Evolutionary conservation across 2,113 vertebrate species (phyloP).

Genomic region (Erythrocebus patas): DNA sequence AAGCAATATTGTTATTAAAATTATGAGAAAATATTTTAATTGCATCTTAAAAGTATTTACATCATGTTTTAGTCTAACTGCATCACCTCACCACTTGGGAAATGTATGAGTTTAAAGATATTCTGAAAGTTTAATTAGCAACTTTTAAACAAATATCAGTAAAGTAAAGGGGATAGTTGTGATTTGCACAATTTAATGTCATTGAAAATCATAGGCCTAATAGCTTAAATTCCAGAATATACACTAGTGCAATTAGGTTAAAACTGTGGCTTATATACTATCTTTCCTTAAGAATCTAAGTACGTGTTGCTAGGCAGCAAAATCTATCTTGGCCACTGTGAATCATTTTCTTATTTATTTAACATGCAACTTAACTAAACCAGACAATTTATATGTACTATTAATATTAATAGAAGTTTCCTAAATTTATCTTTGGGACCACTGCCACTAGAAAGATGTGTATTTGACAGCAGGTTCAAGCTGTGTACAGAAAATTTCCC

Average conservation of each 20-base stretch:
- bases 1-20: conserved; percentile 77
- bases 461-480: background rate
- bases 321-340: background rate
- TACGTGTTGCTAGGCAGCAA: background rate
- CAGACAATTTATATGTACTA: background rate
- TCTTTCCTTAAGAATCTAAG: conserved; percentile 1
- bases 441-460: background rate
- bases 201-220: conserved; percentile 13
- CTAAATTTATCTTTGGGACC: background rate
- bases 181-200: conserved; percentile 26
- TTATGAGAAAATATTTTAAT: conserved; percentile 74
- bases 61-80: conserved; percentile 44
- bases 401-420: background rate
- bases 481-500: background rate
- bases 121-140: conserved; percentile 12
- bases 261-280: background rate
- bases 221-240: conserved; percentile 20
- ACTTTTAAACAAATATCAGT: conserved; percentile 44
- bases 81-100: conserved; percentile 10
- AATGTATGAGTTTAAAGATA: conserved; percentile 67
- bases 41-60: conserved; percentile 74
- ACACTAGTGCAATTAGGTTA: background rate
- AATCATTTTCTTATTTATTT: background rate
- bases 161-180: background rate
- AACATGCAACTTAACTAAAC: background rate